These are phyloP conservation scores for Tinea trinotella DNA, from an alignment of 2,888 invertebrate genomes.

Conservation along the genomic window DNA sequence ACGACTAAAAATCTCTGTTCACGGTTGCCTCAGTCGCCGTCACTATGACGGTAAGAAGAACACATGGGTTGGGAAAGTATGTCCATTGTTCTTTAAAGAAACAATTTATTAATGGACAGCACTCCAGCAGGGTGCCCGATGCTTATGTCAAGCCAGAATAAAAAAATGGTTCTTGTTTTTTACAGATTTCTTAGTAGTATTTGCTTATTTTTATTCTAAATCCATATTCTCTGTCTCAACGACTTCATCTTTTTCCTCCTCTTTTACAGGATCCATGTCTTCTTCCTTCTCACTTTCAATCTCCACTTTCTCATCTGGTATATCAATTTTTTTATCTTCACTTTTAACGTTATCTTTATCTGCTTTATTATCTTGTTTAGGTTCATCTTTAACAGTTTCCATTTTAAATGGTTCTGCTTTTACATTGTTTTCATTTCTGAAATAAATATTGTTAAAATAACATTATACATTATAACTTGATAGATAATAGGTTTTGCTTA, in stretches of 20 bases:
- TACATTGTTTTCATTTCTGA: constrained; percentile 25
- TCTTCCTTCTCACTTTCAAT: constrained; percentile 21
- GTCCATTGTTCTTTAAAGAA: no score
- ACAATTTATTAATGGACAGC: no score
- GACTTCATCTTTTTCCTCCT: constrained; percentile 29
- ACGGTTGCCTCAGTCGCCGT: no score
- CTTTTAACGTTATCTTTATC: constrained; percentile 20
- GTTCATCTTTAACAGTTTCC: constrained; percentile 15
- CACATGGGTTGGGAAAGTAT: no score
- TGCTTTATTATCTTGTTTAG: constrained; percentile 19
- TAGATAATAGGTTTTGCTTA: no score
- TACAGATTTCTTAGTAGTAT: no score
- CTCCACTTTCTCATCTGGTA: background rate
- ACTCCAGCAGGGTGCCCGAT: no score
- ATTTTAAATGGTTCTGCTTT: background rate
- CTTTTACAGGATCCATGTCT: constrained; percentile 2
- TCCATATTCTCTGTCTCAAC: constrained; percentile 44
- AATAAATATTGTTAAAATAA: constrained; percentile 19
- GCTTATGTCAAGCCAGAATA: no score
- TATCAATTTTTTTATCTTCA: constrained; percentile 9
- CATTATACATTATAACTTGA: no score
- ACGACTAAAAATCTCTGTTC: no score
- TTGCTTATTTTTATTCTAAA: constrained; percentile 44
- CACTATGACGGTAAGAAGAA: no score
- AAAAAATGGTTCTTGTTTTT: no score